phyloP scores from a whole-genome alignment of 2,888 invertebrate genomes.

The Eurois occulta region DNA sequence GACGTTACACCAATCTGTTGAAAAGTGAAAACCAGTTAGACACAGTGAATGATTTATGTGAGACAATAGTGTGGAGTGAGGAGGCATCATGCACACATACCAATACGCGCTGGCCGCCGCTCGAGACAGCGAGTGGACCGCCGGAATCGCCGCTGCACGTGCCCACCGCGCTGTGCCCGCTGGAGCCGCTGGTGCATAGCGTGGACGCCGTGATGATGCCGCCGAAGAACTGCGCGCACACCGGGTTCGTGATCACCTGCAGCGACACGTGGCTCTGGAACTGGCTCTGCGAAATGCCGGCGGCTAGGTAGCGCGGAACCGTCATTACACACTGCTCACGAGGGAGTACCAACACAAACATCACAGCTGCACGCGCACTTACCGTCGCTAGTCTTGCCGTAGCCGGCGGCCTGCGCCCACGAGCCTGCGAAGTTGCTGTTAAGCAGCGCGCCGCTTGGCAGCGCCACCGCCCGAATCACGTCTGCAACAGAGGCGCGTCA shows the following conservation, averaged over 20 bases:
- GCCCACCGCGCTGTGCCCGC: constrained; percentile 64
- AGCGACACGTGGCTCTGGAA: constrained; percentile 80
- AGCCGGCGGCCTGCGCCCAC: constrained; percentile 70
- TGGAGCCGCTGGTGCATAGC: constrained; percentile 69
- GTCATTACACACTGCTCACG: neutral
- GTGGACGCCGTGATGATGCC: constrained; percentile 63
- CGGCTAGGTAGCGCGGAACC: constrained; percentile 36
- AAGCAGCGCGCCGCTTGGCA: constrained; percentile 65
- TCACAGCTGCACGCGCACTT: constrained; percentile 23
- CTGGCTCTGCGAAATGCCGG: constrained; percentile 60
- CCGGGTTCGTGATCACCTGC: constrained; percentile 71
- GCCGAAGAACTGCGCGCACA: constrained; percentile 69
- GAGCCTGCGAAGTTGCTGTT: constrained; percentile 65
- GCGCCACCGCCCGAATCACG: constrained; percentile 65
- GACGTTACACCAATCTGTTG: constrained; percentile 65
- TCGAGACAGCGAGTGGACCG: constrained; percentile 62
- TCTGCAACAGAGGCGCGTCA: constrained; percentile 65
- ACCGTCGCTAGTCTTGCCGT: constrained; percentile 71
- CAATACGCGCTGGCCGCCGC: constrained; percentile 54
- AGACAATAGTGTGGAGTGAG: neutral
- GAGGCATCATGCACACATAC: constrained; percentile 37
- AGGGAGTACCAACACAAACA: neutral
- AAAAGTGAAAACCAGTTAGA: constrained; percentile 3
- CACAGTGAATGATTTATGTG: neutral
- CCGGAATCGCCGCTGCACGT: constrained; percentile 77